Base-by-base conservation (phyloP, 2,113 vertebrate species). In the Halcyon malimbica region DNA sequence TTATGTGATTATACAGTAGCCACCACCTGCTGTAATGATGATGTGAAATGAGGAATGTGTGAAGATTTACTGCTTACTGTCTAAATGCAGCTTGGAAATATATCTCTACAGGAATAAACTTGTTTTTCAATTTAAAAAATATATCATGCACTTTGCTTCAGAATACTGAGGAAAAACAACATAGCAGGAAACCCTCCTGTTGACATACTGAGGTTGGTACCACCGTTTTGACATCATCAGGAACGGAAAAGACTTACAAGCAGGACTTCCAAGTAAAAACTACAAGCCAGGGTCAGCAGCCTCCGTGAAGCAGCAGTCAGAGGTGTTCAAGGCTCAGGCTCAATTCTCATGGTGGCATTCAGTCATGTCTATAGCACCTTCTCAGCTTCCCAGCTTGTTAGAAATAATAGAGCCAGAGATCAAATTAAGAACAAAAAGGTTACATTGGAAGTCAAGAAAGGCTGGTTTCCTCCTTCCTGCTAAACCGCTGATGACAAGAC, bases 191-290 rank as follows among this genome's bases (percentile, higher is more conserved):
- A 95, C 91, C 41, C 62, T 56, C 39, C 25, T 67, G 87, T 67
- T 89, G 87, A 93, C 80, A 77, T 16, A 13, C 17, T 87, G 63
- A 80, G 19, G 60, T 65, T 89, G 70, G 74, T 95, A 95, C 60
- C 80, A 64, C 56, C 14, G 24, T 74, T 96, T 82, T 73, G 51
- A 95, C 65, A 77, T 94, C 78, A 96, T 70, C 70, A 16, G 82
- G 64, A 81, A 79, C 94, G 83, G 80, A 96, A 96, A 96, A 77
- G 4, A 54, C 42, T 90, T 93, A 86, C 74, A 50, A 50, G 48
- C 5, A 24, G 79, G 4, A 54, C 51, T 90, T 93, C 83, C 74
- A 92, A 87, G 89, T 37, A 74, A 74, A 71, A 89, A 46, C 77
- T 94, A 73, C 64, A 76, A 78, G 67, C n/a, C 3, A 11, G 44